Evolutionary conservation across 2,888 invertebrate genomes (phyloP), one percentile per base, ranked within the genome.

Genomic region (Pyrgus malvae): DNA sequence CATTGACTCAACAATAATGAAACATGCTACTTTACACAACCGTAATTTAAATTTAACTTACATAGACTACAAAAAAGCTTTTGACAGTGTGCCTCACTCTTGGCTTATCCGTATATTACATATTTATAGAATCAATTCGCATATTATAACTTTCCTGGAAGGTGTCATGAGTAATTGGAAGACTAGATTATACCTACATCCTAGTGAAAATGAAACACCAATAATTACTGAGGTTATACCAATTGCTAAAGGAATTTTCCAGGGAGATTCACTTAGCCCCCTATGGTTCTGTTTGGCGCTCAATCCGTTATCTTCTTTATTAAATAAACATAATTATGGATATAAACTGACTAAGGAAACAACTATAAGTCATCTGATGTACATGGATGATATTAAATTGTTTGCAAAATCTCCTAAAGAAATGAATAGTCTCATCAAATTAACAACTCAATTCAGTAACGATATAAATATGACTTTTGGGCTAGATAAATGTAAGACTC

Each of bases 241-340:
- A 1, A 37, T 60, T 7, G 9, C 23, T 3, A 37, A 58, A 2
- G 62, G 59, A 9, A 54, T 53, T 21, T 59, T 59, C 14, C 55
- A 57, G 21, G 57, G 45, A 5, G 51, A 56, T 4, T 37, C 21
- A 1, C 11, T 59, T 2, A 56, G 56, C 11, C 58, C 58, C 8
- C 27, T 62, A 1, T 40, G 60, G 2, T 62, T 64, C 11, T 60
- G 59, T 31, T 16, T 59, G 16, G 59, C 33, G 0, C 35, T 62
- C 1, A 65, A 63, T 21, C 63, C 63, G 1, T 1, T 63, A 1
- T 63, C 60, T 4, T 38, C 40, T 12, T 42, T 62, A 11, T 48
- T 62, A 6, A 56, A 56, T 25, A 59, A 58, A 48, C 59, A 58
- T 46, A 8, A 44, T 2, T 16, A 35, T 7, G 35, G 38, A 5